These are phyloP conservation scores for Peromyscus maniculatus DNA, from an alignment of 2,113 vertebrate genomes.

Conservation along the genomic window DNA sequence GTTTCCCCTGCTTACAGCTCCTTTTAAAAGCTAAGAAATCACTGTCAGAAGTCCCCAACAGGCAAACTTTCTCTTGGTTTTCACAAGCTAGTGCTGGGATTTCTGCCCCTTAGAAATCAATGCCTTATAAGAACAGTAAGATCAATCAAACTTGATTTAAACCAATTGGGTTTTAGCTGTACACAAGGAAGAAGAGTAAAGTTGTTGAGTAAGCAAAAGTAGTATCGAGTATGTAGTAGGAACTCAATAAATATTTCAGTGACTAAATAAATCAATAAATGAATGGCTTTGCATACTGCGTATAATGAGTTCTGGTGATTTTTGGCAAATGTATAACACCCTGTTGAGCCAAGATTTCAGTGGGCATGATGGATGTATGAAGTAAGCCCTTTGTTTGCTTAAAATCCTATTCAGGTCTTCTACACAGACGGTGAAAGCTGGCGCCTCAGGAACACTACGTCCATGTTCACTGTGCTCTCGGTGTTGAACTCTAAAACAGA, in stretches of 20 bases:
- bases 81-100: background rate
- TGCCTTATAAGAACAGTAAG: background rate
- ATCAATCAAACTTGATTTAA: slow-evolving; percentile 61
- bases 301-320: slow-evolving; percentile 4
- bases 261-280: slow-evolving; percentile 28
- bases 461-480: slow-evolving; percentile 26
- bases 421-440: background rate
- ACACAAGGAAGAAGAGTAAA: slow-evolving; percentile 12
- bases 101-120: slow-evolving; percentile 41
- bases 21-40: slow-evolving; percentile 8
- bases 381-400: slow-evolving; percentile 9
- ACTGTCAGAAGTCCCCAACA: background rate
- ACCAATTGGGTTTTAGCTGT: background rate
- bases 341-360: background rate
- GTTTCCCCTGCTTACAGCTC: background rate
- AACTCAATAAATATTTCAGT: slow-evolving; percentile 41
- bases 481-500: slow-evolving; percentile 41
- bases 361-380: background rate
- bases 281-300: background rate
- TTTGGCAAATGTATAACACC: slow-evolving; percentile 29
- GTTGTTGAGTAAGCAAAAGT: background rate
- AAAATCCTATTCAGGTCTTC: slow-evolving; percentile 51
- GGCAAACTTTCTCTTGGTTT: slow-evolving; percentile 50
- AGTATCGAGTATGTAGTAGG: background rate
- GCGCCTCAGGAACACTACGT: slow-evolving; percentile 30